Evolutionary conservation across 2,888 invertebrate genomes (phyloP).

Genomic region (Hermodice carunculata): DNA sequence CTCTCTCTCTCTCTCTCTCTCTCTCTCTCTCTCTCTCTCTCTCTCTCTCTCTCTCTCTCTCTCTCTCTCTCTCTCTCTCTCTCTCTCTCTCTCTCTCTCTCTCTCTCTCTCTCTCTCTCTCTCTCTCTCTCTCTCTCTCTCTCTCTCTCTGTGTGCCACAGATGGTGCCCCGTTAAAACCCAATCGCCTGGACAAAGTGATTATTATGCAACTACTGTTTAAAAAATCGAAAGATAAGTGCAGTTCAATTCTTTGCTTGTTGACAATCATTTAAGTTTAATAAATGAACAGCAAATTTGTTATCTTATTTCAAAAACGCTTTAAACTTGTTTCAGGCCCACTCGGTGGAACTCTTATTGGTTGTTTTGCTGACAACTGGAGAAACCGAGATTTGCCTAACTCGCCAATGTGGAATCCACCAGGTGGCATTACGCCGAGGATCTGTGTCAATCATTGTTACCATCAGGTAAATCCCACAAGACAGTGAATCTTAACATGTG

Average conservation of each 20-base stretch:
- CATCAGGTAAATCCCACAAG: not conserved
- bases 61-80: too few relatives aligned
- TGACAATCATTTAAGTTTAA: not conserved
- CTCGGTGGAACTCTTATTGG: slow-evolving; percentile 3
- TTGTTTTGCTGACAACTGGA: not conserved
- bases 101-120: too few relatives aligned
- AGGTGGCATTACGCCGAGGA: slow-evolving; percentile 10
- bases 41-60: too few relatives aligned
- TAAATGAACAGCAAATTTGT: not conserved
- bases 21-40: too few relatives aligned
- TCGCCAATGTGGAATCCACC: not conserved
- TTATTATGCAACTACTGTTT: not conserved
- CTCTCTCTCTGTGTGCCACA: too few relatives aligned
- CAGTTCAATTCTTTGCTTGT: not conserved
- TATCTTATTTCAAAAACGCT: not conserved
- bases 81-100: too few relatives aligned
- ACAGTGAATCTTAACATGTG: not conserved
- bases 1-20: too few relatives aligned
- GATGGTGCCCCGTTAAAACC: too few relatives aligned
- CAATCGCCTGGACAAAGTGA: too few relatives aligned
- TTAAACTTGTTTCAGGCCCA: not conserved
- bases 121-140: too few relatives aligned
- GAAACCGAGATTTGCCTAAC: slow-evolving; percentile 1
- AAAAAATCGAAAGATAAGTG: not conserved
- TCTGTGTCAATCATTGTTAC: slow-evolving; percentile 16